Evolutionary conservation across 2,888 invertebrate genomes (phyloP).

Genomic region (Conistra vaccinii): DNA sequence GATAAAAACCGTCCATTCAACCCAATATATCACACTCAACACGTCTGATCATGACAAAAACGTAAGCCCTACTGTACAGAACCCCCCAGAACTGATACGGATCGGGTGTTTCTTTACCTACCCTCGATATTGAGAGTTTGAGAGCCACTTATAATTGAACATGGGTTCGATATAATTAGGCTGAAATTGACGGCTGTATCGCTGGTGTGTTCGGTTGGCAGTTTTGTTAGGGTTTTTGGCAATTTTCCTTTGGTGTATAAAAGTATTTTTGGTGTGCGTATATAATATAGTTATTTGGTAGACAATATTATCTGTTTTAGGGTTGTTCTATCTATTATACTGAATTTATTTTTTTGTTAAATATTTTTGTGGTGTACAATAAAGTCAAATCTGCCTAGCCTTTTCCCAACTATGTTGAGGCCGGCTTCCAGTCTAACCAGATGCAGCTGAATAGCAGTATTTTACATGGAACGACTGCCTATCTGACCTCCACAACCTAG

Average conservation of each 20-base stretch:
- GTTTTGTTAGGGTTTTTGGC: conserved; percentile 1
- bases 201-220: background rate
- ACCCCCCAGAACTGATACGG: background rate
- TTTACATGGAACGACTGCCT: too few species aligned
- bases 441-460: too few species aligned
- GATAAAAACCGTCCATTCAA: conserved; percentile 8
- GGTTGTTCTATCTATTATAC: too few species aligned
- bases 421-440: too few species aligned
- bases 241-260: conserved; percentile 5
- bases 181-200: conserved; percentile 35
- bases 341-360: too few species aligned
- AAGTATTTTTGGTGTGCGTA: too few species aligned
- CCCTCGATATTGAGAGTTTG: conserved; percentile 18
- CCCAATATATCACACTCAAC: conserved; percentile 23
- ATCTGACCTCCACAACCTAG: too few species aligned
- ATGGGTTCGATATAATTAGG: conserved; percentile 48
- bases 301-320: too few species aligned
- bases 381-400: too few species aligned
- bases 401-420: too few species aligned
- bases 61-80: conserved; percentile 3
- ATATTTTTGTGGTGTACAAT: too few species aligned
- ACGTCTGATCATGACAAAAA: conserved; percentile 42
- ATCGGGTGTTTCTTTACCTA: background rate
- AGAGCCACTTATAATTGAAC: conserved; percentile 46
- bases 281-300: too few species aligned